These are phyloP conservation scores for Erebia epiphron DNA, from an alignment of 2,888 invertebrate species.

Conservation along the genomic window DNA sequence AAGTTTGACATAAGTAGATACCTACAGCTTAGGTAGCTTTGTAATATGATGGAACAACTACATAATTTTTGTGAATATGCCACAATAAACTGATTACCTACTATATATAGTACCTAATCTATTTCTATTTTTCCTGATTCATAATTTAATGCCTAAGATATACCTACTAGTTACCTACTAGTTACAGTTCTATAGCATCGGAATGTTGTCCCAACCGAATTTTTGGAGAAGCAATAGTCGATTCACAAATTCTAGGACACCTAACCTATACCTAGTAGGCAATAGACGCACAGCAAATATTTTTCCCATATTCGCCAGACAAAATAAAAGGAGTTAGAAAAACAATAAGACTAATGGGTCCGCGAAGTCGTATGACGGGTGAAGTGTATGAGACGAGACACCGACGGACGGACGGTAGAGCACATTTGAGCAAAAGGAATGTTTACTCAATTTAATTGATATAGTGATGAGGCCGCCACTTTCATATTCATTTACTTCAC, in stretches of 20 bases:
- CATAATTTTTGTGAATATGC: not conserved
- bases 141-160: no score
- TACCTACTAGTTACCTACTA: no score
- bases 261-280: not conserved
- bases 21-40: no score
- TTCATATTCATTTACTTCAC: slow-evolving; percentile 60
- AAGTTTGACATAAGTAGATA: no score
- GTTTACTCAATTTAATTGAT: slow-evolving; percentile 54
- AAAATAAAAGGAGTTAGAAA: slow-evolving; percentile 31
- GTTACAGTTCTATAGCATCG: no score
- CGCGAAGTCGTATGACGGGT: slow-evolving; percentile 29
- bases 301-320: slow-evolving; percentile 34
- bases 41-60: no score
- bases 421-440: slow-evolving; percentile 53
- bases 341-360: slow-evolving; percentile 34
- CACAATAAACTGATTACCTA: not conserved
- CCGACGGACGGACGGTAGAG: slow-evolving; percentile 34
- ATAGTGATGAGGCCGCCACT: slow-evolving; percentile 50
- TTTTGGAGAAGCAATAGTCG: not conserved
- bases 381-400: slow-evolving; percentile 33
- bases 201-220: no score
- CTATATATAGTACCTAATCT: no score
- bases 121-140: no score
- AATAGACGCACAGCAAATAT: slow-evolving; percentile 20
- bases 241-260: not conserved